Base-by-base conservation (phyloP, 2,113 vertebrate species). In the Cariama cristata region DNA sequence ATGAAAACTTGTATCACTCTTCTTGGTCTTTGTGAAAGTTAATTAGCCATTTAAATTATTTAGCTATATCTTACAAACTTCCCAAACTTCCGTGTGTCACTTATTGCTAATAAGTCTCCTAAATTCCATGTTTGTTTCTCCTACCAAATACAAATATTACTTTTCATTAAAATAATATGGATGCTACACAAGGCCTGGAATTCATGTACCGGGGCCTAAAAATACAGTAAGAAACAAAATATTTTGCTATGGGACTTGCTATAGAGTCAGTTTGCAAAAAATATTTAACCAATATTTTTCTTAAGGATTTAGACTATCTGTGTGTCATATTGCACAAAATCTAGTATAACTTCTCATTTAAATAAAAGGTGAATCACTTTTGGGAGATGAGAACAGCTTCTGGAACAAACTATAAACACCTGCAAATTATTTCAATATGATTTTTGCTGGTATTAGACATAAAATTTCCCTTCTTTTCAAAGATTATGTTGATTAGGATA, bases 1-100 rank as follows among this genome's bases (percentile, higher is more conserved):
- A 93, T 95, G 87, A 94, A 97, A 98, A 95, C 96, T 97, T 94
- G 50, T 42, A 96, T 97, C 83, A 97, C 95, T 98, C 97, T 98
- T 94, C 96, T 95, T 96, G 97, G 97, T 94, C 97, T 98, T 98
- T 98, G 94, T 98, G 97, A 97, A 91, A 92, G 77, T 77, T 75
- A 97, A 96, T 93, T 75, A 94, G 80, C 84, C n/a, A 64, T 83
- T 82, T 92, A 93, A 92, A 92, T 88, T 75, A 86, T 26, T 76
- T 7, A 84, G 53, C 27, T 79, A 11, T 72, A 90, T 81, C 67
- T 79, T 82, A 74, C 3, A 60, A 88, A 90, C 72, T 80, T 81
- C 66, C 52, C 68, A 63, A 85, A 85, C 22, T 53, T 44, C 58
- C 67, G 59, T 32, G 63, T 94, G 79, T 81, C 69, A 95, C 53